Base-by-base conservation (phyloP, 2,888 invertebrate species). In the Philonicus albiceps region DNA sequence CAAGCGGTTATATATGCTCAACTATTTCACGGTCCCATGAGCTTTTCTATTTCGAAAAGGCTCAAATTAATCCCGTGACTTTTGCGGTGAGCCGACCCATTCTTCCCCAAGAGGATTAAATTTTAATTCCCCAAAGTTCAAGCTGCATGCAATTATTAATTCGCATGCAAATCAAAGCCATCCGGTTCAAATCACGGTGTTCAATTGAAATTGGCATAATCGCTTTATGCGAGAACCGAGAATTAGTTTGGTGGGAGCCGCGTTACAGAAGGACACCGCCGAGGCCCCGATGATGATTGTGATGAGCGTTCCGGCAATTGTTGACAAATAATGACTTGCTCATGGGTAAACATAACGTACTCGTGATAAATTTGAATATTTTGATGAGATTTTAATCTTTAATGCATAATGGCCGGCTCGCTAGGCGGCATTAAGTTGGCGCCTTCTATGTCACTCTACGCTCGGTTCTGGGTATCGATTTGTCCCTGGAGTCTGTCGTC, bases 351-450 rank as follows among this genome's bases (percentile, higher is more conserved):
- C 86, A 86, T 37, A 86, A 78, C 86, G 78, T 37, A 86, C 64
- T 64, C 64, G 55, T 76, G 85, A 43, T 49, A 81, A 86, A 86
- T 86, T 86, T 86, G 86, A 86, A 86, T 86, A 86, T 86, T 86
- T 86, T 86, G 81, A 86, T 86, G 86, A 74, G 86, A 86, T 86
- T 86, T 86, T 86, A 86, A 86, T 86, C 86, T 76, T 49, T 76
- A 72, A 84, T 84, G 73, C 73, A 84, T 84, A 73, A 16, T 30
- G 73, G 73, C 30, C 73, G 40, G 40, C 40, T 40, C 30, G 13
- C 73, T 22, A 72, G 37, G 8, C 72, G 16, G 37, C 27, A 73
- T 73, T 84, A 73, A 73, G 40, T n/a, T 8, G 73, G 16, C 72
- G 73, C 37, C 30, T 40, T 43, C 31, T 40, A 40, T 40, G 55